A percentile compares a stretch with the other conserved stretches of the same genome.
Conservation (phyloP, 2,888 invertebrate species). For the Dicranocentrus wangi region DNA sequence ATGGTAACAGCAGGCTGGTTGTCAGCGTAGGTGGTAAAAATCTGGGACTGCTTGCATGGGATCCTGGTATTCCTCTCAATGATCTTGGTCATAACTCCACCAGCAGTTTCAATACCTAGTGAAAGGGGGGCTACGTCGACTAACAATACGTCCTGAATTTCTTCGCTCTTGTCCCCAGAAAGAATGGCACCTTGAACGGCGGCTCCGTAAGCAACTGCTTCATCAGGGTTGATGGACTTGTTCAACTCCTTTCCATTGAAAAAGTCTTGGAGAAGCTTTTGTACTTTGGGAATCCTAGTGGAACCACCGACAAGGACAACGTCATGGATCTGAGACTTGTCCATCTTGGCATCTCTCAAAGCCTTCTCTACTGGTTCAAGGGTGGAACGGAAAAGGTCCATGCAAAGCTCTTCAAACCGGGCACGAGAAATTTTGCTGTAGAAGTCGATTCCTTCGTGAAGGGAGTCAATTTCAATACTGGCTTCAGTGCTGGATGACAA, state of each 20-base stretch:
- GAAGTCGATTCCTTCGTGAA: slow-evolving; percentile 81
- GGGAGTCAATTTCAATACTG: slow-evolving; percentile 83
- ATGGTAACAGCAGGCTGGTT: slow-evolving; percentile 93
- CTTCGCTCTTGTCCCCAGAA: slow-evolving; percentile 79
- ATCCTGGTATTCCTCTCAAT: slow-evolving; percentile 88
- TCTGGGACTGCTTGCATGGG: slow-evolving; percentile 83
- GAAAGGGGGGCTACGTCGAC: slow-evolving; percentile 84
- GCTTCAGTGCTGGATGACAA: slow-evolving; percentile 86
- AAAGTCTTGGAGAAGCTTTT: slow-evolving; percentile 93
- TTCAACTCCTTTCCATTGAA: slow-evolving; percentile 97
- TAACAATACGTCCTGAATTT: slow-evolving; percentile 85
- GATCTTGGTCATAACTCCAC: slow-evolving; percentile 87
- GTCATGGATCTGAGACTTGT: slow-evolving; percentile 90
- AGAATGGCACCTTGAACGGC: slow-evolving; percentile 97
- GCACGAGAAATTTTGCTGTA: slow-evolving; percentile 83
- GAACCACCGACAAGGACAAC: slow-evolving; percentile 96
- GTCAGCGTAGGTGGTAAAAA: slow-evolving; percentile 92
- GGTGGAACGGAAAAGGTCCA: slow-evolving; percentile 84
- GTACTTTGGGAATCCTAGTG: slow-evolving; percentile 97
- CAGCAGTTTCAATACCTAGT: slow-evolving; percentile 78
- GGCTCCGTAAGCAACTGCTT: slow-evolving; percentile 97
- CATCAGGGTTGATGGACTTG: slow-evolving; percentile 97
- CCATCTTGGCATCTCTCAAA: slow-evolving; percentile 92
- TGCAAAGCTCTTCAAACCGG: slow-evolving; percentile 84
- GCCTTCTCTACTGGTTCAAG: slow-evolving; percentile 87